A percentile compares a stretch with the other conserved stretches of the same genome.
phyloP scores from a whole-genome alignment of 1,140 invertebrate species.

The Dinothrombium tinctorium region DNA sequence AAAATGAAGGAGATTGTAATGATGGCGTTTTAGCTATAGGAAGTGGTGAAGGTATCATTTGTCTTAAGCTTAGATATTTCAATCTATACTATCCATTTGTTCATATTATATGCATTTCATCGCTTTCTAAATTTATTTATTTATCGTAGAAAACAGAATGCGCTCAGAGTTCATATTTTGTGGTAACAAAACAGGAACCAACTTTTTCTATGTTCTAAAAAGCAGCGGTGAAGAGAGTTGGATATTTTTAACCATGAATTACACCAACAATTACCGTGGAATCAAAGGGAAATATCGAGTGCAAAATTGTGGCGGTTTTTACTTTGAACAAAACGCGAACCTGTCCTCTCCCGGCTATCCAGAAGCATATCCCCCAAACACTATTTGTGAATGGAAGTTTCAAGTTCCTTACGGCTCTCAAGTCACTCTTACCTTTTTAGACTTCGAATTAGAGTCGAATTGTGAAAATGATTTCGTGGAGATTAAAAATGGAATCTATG shows the following conservation, averaged over 20 bases:
- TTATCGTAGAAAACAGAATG: too few relatives aligned
- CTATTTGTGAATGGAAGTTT: conserved; percentile 41
- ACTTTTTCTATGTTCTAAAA: too few relatives aligned
- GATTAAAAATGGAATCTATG: conserved; percentile 19
- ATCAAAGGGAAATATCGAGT: conserved; percentile 20
- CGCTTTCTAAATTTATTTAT: too few relatives aligned
- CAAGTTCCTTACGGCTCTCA: conserved; percentile 24
- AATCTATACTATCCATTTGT: conserved; percentile 2
- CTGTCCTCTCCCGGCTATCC: too few relatives aligned
- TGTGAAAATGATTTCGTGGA: conserved; percentile 28
- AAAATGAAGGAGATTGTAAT: not conserved
- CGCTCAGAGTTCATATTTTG: too few relatives aligned
- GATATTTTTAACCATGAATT: conserved; percentile 7
- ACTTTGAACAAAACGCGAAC: conserved; percentile 20
- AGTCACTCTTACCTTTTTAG: conserved; percentile 23
- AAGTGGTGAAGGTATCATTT: not conserved
- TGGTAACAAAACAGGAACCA: too few relatives aligned
- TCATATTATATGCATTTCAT: too few relatives aligned
- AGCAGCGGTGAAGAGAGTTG: too few relatives aligned
- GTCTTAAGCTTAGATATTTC: not conserved
- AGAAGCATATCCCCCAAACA: too few relatives aligned
- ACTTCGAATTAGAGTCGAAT: conserved; percentile 17
- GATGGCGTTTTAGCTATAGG: not conserved
- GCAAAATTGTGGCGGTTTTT: conserved; percentile 34
- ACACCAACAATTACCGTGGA: conserved; percentile 5